These are phyloP conservation scores for Distichodus sexfasciatus DNA, from an alignment of 2,797 vertebrate species.

Conservation along the genomic window DNA sequence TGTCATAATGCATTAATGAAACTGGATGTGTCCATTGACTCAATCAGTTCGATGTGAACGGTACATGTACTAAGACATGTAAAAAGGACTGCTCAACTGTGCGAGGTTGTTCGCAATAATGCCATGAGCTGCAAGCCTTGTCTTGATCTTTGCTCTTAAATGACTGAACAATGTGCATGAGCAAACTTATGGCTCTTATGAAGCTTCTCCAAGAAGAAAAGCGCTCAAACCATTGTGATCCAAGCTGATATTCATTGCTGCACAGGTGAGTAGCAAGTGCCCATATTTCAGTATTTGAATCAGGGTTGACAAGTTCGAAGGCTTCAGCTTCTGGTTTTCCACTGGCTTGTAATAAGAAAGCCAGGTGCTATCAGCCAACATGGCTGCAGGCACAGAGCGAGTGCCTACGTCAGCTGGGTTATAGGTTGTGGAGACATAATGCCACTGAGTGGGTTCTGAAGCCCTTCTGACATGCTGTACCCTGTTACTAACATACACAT, in stretches of 20 bases:
- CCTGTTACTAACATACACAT: conserved; percentile 32
- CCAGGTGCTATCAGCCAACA: conserved; percentile 12
- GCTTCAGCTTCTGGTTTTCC: background rate
- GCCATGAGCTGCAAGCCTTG: background rate
- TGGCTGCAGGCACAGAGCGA: background rate
- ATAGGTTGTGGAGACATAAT: conserved; percentile 24
- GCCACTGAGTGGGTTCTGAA: conserved; percentile 29
- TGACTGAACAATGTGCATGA: background rate
- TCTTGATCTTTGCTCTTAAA: background rate
- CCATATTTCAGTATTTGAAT: background rate
- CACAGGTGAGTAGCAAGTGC: background rate
- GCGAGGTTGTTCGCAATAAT: background rate
- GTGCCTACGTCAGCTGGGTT: conserved; percentile 17
- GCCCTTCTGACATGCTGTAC: conserved; percentile 33
- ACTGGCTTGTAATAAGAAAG: conserved; percentile 14
- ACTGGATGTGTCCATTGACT: no score
- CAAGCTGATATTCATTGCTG: background rate
- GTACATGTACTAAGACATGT: no score
- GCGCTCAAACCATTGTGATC: conserved; percentile 21
- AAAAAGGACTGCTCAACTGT: no score
- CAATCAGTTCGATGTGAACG: no score
- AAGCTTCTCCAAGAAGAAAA: background rate
- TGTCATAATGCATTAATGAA: no score
- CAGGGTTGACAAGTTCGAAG: background rate
- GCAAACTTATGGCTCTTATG: background rate